Percentiles rank a stretch among this genome's conserved stretches.
phyloP scores from a whole-genome alignment of 2,888 invertebrate species.

The Drosophila yooni region DNA sequence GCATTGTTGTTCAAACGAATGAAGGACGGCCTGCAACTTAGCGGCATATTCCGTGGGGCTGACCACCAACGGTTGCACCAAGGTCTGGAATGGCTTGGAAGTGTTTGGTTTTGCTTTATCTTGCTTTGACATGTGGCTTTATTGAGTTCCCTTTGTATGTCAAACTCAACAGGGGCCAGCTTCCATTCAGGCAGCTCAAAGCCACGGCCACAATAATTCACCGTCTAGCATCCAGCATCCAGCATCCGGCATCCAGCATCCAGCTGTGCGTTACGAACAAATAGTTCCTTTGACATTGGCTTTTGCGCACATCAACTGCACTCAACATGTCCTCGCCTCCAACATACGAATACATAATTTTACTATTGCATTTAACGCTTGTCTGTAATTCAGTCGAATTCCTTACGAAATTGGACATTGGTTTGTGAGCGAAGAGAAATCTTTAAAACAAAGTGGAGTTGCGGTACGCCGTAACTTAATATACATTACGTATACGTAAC shows the following conservation, averaged over 20 bases:
- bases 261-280: not conserved
- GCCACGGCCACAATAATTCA: not conserved
- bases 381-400: not conserved
- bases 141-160: conserved; percentile 18
- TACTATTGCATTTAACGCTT: not conserved
- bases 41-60: not conserved
- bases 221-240: not conserved
- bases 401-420: not conserved
- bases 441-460: not conserved
- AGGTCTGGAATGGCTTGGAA: conserved; percentile 16
- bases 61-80: not conserved
- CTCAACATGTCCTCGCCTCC: not conserved
- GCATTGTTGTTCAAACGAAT: conserved; percentile 41
- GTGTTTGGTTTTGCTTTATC: conserved; percentile 11
- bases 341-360: not conserved
- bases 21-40: not conserved
- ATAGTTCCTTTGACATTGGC: not conserved
- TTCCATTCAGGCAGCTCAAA: conserved; percentile 16
- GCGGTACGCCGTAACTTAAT: not conserved
- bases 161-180: conserved; percentile 17
- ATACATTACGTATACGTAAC: not conserved
- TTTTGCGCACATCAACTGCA: not conserved
- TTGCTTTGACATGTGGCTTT: conserved; percentile 7
- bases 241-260: too few species aligned
- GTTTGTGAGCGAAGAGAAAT: not conserved